Evolutionary conservation across 2,888 invertebrate genomes (phyloP).

Genomic region (Clusia tigrina): DNA sequence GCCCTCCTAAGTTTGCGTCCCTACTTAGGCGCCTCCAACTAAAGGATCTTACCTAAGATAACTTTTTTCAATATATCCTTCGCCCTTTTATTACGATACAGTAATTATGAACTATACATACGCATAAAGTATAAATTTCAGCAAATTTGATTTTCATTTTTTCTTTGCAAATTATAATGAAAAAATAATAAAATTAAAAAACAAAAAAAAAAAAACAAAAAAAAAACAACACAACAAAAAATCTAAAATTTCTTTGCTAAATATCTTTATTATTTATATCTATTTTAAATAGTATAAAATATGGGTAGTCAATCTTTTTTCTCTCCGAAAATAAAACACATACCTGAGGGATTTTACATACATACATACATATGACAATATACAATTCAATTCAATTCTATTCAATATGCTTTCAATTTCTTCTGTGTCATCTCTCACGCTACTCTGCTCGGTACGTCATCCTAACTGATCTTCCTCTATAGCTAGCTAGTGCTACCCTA

Average conservation of each 20-base stretch:
- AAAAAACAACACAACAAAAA: conserved; percentile 36
- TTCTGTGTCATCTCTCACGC: background rate
- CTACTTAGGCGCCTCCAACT: background rate
- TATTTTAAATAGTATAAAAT: conserved; percentile 46
- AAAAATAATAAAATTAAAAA: conserved; percentile 32
- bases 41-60: no score
- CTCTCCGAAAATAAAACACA: conserved; percentile 71
- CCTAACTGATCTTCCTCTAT: background rate
- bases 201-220: no score
- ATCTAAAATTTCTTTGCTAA: conserved; percentile 18
- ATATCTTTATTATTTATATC: conserved; percentile 31
- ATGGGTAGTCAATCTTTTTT: conserved; percentile 71
- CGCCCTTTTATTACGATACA: background rate
- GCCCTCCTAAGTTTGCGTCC: background rate
- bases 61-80: background rate
- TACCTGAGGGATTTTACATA: conserved; percentile 65
- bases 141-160: background rate
- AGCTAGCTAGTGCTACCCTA: background rate
- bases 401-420: background rate
- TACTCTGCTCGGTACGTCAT: background rate
- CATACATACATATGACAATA: conserved; percentile 32
- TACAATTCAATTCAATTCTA: conserved; percentile 29
- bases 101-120: conserved; percentile 2
- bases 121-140: conserved; percentile 3
- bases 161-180: no score